Percentiles rank a stretch among this genome's conserved stretches.
Conservation (phyloP, 2,113 vertebrate species). For the Rhagologus leucostigma region DNA sequence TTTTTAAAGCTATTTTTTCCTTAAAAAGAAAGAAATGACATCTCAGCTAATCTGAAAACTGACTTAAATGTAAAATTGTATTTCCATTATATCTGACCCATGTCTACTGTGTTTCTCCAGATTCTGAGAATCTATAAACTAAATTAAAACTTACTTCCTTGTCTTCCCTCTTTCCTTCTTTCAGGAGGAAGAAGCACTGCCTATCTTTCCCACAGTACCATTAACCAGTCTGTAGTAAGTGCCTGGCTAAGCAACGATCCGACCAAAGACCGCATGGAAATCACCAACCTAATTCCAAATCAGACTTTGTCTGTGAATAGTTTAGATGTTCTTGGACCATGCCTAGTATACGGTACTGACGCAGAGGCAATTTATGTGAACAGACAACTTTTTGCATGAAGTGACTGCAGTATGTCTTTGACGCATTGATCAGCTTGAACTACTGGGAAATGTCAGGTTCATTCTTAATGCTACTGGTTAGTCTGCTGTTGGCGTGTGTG, state of each 20-base stretch:
- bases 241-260: conserved; percentile 90
- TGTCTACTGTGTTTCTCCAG: neutral
- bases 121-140: neutral
- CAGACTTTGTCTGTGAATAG: conserved; percentile 93
- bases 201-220: conserved; percentile 78
- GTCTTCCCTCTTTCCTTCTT: neutral
- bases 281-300: conserved; percentile 88
- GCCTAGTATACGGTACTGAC: conserved; percentile 94
- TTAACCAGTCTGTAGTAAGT: conserved; percentile 81
- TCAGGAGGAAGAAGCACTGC: conserved; percentile 86
- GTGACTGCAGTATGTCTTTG: neutral
- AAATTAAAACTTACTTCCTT: neutral
- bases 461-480: neutral
- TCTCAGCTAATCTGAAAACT: neutral
- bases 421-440: neutral
- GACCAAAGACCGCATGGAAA: conserved; percentile 89
- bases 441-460: neutral
- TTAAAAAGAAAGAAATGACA: neutral
- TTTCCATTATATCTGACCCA: neutral
- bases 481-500: neutral
- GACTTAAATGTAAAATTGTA: neutral
- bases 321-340: conserved; percentile 89
- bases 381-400: conserved; percentile 79
- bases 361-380: conserved; percentile 93
- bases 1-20: neutral